phyloP scores from a whole-genome alignment of 2,888 invertebrate genomes.

The Selenia dentaria region DNA sequence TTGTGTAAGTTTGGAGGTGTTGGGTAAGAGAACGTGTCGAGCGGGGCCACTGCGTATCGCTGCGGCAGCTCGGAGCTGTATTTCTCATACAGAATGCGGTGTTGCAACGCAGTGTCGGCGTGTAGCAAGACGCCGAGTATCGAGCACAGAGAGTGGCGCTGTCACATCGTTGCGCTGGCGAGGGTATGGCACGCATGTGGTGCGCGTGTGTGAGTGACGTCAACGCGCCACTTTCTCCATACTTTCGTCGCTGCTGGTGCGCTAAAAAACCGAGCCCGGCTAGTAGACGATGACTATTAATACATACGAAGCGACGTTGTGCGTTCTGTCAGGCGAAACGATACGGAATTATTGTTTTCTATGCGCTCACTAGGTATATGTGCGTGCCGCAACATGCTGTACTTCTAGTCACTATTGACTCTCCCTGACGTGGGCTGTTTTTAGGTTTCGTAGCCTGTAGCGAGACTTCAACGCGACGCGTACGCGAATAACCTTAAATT shows the following conservation, averaged over 20 bases:
- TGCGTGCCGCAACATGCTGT: constrained; percentile 47
- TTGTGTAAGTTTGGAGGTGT: constrained; percentile 49
- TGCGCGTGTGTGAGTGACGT: constrained; percentile 81
- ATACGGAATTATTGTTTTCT: constrained; percentile 72
- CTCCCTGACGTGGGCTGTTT: constrained; percentile 45
- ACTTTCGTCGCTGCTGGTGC: constrained; percentile 81
- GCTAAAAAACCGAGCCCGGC: constrained; percentile 77
- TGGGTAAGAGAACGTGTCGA: constrained; percentile 80
- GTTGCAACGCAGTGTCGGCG: constrained; percentile 60
- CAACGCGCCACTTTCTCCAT: constrained; percentile 82
- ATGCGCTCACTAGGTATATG: constrained; percentile 50
- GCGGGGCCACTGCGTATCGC: constrained; percentile 74
- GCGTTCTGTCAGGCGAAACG: constrained; percentile 72
- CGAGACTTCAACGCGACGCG: constrained; percentile 18
- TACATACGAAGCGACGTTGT: constrained; percentile 73
- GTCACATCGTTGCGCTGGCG: constrained; percentile 48
- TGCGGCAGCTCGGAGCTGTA: constrained; percentile 53
- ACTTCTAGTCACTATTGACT: constrained; percentile 42
- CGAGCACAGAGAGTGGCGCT: constrained; percentile 65
- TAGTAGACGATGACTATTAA: constrained; percentile 75
- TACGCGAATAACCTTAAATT: constrained; percentile 4
- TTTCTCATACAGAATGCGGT: constrained; percentile 70
- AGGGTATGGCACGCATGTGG: constrained; percentile 53
- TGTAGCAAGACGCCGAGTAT: constrained; percentile 68
- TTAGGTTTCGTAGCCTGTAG: constrained; percentile 10